Base-by-base conservation (phyloP, 2,113 vertebrate genomes). In the Condylura cristata region DNA sequence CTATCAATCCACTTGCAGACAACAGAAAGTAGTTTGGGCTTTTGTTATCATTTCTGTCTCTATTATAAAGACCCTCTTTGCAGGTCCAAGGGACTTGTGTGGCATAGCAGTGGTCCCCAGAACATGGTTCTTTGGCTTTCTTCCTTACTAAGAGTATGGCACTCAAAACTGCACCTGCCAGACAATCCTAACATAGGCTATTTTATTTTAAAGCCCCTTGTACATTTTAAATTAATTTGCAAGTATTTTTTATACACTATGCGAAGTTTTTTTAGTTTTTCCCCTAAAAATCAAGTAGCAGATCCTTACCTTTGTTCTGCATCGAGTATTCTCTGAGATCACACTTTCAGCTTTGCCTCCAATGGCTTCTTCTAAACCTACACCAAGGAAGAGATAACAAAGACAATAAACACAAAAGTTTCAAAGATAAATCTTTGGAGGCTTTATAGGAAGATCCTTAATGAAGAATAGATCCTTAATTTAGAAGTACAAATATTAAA, bases 281-380 rank as follows among this genome's bases (percentile, higher is more conserved):
- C 10, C n/a, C 12, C n/a, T 0, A 14, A 71, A 93, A 87, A 70
- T 6, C 61, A 78, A 84, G 51, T 20, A 37, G 1, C 14, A 0
- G 37, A 16, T 65, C 91, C 98, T 96, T 98, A 99, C 99, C 97
- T 99, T 98, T 97, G 96, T 97, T 98, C 98, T 99, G 94, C 26
- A 76, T 5, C 72, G 85, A 2, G 85, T 86, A 30, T 96, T 98
- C 91, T 97, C 94, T 63, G 89, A 60, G 71, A 10, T 32, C 18
- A 41, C 66, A 11, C 91, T 95, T 86, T 97, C 91, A 72, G 93
- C 53, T 75, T 93, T 97, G 81, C 97, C 65, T 81, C 96, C 98
- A 2, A 97, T 89, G 41, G 98, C 98, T 58, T 97, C 97, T 97
- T 99, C 99, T 32, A 99, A 96, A 95, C 97, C 99, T 99, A 98